Conservation (phyloP, 2,113 vertebrate genomes). For the Pseudorectes ferrugineus region DNA sequence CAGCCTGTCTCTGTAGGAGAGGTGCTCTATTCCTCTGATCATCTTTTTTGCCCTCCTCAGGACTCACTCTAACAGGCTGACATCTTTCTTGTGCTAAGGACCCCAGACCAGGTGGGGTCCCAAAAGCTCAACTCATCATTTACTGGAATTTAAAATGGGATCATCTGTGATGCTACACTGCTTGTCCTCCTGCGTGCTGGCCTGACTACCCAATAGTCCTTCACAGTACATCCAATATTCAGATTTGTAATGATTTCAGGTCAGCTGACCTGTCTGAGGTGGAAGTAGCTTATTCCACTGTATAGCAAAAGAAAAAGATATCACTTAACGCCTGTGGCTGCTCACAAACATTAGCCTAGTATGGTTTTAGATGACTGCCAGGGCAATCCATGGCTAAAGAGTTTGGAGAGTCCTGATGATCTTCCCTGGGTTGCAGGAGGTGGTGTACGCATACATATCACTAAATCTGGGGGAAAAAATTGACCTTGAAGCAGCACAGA, state of each 20-base stretch:
- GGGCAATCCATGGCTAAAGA: neutral
- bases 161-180: neutral
- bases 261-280: neutral
- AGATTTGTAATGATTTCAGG: neutral
- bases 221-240: neutral
- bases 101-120: neutral
- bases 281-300: neutral
- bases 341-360: neutral
- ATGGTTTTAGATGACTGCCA: neutral
- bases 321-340: neutral
- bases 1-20: neutral
- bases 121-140: neutral
- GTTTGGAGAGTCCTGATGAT: neutral
- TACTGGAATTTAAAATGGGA: neutral
- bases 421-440: neutral
- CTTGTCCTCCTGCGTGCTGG: neutral
- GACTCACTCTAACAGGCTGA: neutral
- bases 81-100: neutral
- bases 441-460: rapidly evolving
- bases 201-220: neutral
- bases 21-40: neutral
- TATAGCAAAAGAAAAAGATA: neutral
- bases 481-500: neutral
- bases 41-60: neutral
- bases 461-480: neutral